Base-by-base conservation (phyloP, 2,888 invertebrate species). In the Pelosia muscerda region DNA sequence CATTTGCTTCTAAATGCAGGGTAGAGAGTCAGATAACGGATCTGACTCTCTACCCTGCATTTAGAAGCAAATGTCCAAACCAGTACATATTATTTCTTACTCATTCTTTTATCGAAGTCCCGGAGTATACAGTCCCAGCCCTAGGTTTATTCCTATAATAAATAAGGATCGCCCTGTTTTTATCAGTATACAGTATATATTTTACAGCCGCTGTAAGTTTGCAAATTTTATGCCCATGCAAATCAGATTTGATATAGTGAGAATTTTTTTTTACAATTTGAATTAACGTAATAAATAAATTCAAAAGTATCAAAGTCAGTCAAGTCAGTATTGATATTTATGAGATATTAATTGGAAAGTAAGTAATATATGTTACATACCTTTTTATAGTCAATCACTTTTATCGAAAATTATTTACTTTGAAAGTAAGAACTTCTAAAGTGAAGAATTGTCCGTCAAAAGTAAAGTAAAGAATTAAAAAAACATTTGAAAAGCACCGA, bases 171-270 rank as follows among this genome's bases (percentile, higher is more conserved):
- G 34, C 34, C 19, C 19, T 34, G 13, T 63, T 34, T 34, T 63
- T 63, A 28, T 63, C 28, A 54, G 28, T 54, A 22, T 34, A 23
- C 62, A 53, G 62, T 63, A 54, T 63, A 63, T 31, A 31, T 63
- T 63, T 54, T 63, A 22, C 31, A 19, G 62, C 23, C 28, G 9
- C 22, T n/a, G 26, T 62, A 23, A 15, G 19, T 55, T 23, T 34
- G 23, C 63, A 28, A 53, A 31, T n/a, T 63, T 63, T 63, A 55
- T 54, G 55, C n/a, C 19, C 31, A 23, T 53, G 53, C 28, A 62
- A 62, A 49, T 62, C 28, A 26, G 53, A 62, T 62, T 53, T 53
- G 53, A 62, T 49, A 61, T 49, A n/a, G 60, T 8, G n/a, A 1
- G 22, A 49, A 49, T 19, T 19, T 42, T 19, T 42, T 42, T 19